Evolutionary conservation across 2,113 vertebrate species (phyloP), one percentile per base, ranked within the genome.

Genomic region (Fregata magnificens): DNA sequence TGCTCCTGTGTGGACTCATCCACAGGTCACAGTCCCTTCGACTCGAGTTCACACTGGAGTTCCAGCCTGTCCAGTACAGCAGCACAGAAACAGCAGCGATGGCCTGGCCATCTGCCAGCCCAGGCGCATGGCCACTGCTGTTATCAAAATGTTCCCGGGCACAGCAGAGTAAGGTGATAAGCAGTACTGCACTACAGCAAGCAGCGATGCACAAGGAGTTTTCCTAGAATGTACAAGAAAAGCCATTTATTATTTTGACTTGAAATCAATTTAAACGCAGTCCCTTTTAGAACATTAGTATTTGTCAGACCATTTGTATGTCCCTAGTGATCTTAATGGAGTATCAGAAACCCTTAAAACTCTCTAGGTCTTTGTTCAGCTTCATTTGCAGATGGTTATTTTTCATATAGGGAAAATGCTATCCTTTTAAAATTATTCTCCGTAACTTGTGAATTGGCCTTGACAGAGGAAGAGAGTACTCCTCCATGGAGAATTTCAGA

Each of bases 191-290:
- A 53, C 28, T 31, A 53, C 52, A 53, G 52, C 52, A 53, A 53
- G 52, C 52, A 53, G 52, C 16, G 31, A 81, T 71, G 44, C 55
- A 45, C 26, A 67, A 56, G 36, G 69, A 72, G 9, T 8, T 90
- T 95, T 86, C 59, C 26, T 77, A 95, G 53, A 83, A 86, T 18
- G 25, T 90, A 44, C 17, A 74, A 86, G 63, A 74, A 83, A 88
- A 88, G 10, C 6, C 34, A 92, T 86, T 88, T 83, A 56, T 88
- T 92, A 67, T 74, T 97, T 93, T 92, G 92, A 92, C 72, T 72
- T 84, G 88, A 96, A 93, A 90, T 94, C 79, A 78, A 92, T 96
- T 70, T 67, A 81, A 86, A 74, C 9, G 5, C 58, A 63, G 47
- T 88, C 45, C 7, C 11, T 96, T 89, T 95, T 84, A 70, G 71